Conservation (phyloP, 2,888 invertebrate genomes). For the Hemicrepidius hirtus region DNA sequence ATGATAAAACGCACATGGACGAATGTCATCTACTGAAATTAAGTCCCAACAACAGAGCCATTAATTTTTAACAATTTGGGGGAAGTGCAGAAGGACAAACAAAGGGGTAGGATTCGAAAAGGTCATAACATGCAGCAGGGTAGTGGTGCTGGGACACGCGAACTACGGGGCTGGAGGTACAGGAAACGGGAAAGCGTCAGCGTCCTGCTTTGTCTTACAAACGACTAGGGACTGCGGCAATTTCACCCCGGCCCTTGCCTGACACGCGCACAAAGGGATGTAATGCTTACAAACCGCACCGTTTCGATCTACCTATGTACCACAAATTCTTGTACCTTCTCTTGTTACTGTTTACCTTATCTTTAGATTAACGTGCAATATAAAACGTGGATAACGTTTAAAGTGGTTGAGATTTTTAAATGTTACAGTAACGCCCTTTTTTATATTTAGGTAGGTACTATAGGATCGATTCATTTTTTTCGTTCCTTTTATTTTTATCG, state of each 20-base stretch:
- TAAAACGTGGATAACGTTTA: neutral
- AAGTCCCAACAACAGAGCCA: conserved; percentile 32
- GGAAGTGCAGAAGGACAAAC: conserved; percentile 16
- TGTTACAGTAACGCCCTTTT: no score
- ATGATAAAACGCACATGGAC: conserved; percentile 22
- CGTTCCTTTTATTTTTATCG: no score
- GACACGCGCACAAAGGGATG: conserved; percentile 49
- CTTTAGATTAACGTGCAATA: neutral
- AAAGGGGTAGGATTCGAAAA: conserved; percentile 4
- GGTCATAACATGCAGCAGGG: conserved; percentile 18
- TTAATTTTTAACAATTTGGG: conserved; percentile 24
- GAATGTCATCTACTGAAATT: conserved; percentile 47
- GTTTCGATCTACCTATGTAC: conserved; percentile 42
- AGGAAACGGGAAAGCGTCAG: conserved; percentile 32
- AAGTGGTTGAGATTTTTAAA: conserved; percentile 3
- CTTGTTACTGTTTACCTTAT: neutral
- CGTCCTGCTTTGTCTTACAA: conserved; percentile 32
- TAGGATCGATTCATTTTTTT: neutral
- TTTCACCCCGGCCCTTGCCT: conserved; percentile 44
- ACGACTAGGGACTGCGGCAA: conserved; percentile 51
- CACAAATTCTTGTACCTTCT: conserved; percentile 6
- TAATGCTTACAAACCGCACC: conserved; percentile 33
- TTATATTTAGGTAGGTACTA: no score
- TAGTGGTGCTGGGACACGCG: conserved; percentile 10
- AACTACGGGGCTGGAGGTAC: conserved; percentile 21